These are phyloP conservation scores for Ammodramus savannarum DNA, from an alignment of 2,113 vertebrate species.

Conservation along the genomic window DNA sequence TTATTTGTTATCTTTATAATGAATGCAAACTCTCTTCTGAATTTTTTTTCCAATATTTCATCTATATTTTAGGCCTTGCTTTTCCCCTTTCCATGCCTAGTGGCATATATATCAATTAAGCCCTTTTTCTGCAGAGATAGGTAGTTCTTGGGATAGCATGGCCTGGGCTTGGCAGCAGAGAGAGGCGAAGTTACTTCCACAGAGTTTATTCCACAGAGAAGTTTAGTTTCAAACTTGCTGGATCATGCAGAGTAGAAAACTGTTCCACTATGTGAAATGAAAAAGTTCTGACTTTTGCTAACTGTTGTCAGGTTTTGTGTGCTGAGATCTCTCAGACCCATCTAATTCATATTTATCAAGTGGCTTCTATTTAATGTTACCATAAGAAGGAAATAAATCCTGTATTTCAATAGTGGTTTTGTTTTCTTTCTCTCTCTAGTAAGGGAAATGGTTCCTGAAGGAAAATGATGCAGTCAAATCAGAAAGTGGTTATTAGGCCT, in stretches of 20 bases:
- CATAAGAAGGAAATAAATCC: neutral
- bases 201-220: neutral
- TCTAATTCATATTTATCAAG: neutral
- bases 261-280: neutral
- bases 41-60: neutral
- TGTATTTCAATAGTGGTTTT: neutral
- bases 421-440: neutral
- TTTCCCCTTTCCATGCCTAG: neutral
- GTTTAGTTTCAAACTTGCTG: neutral
- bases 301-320: neutral
- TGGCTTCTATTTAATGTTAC: neutral
- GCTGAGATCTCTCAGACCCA: neutral
- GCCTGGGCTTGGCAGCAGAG: neutral
- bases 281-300: neutral
- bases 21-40: neutral
- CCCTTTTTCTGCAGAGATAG: neutral
- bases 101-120: neutral
- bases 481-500: neutral
- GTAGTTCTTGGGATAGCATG: neutral
- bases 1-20: neutral
- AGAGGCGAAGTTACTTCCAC: neutral
- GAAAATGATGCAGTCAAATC: neutral
- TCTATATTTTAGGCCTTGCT: neutral
- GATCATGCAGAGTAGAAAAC: neutral
- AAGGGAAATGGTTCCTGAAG: neutral